Conservation (phyloP, 2,113 vertebrate species). For the mouse (Mus musculus) region DNA sequence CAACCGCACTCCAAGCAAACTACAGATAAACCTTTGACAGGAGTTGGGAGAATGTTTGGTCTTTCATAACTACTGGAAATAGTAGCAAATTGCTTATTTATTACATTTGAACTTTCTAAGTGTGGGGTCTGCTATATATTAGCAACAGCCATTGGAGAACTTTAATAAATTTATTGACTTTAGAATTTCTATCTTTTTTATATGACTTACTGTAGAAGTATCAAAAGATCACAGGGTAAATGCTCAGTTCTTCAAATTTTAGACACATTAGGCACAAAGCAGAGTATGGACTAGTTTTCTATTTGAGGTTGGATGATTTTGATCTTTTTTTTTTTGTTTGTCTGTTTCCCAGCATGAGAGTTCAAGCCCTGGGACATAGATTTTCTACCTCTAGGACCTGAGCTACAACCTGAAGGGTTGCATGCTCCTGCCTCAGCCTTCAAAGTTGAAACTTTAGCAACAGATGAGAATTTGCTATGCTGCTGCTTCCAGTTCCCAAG, state of each 20-base stretch:
- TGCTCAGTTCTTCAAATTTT: neutral
- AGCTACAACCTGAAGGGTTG: neutral
- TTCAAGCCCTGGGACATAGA: no score
- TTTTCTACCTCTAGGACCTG: neutral
- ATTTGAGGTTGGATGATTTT: neutral
- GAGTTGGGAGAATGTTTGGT: neutral
- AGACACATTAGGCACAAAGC: neutral
- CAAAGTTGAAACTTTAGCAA: no score
- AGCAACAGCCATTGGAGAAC: neutral
- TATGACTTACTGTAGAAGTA: neutral
- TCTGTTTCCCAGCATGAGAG: neutral
- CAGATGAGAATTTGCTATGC: neutral
- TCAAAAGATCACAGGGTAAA: neutral
- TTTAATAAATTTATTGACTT: neutral
- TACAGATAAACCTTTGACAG: neutral
- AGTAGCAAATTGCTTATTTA: neutral
- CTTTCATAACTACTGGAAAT: neutral
- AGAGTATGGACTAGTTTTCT: neutral
- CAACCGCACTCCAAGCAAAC: neutral
- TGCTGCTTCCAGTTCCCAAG: neutral
- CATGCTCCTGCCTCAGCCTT: neutral
- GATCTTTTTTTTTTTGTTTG: neutral
- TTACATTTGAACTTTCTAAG: neutral
- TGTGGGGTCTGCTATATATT: neutral
- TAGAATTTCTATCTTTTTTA: neutral